Evolutionary conservation across 1,140 invertebrate species (phyloP), one percentile per base, ranked within the genome.

Genomic region (Cydia amplana): DNA sequence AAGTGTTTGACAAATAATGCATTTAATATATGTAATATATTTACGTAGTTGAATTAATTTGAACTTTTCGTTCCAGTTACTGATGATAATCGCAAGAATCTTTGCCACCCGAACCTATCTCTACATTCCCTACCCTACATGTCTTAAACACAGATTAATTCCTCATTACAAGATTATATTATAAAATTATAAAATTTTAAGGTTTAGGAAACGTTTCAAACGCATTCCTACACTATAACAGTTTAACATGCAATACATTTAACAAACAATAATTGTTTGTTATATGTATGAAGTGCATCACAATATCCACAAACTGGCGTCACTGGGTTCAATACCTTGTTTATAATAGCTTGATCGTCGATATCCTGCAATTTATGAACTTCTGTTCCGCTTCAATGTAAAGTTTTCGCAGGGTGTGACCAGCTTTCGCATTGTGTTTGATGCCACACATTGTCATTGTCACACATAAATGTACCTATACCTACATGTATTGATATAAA

Each of bases 291-390:
- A 23, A 60, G 6, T 60, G 20, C 55, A 60, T 60, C 12, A n/a
- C 16, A 23, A n/a, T 60, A 23, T 60, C 49, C 16, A 51, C 55
- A 60, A 60, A 60, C 23, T 12, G 18, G 55, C 55, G 18, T 20
- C 70, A 18, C 32, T n/a, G 46, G 43, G 72, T 60, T 73, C 72
- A 76, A 67, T 46, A 63, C 40, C 60, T 67, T 32, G 9, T 40
- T n/a, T 28, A 75, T 46, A 75, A 75, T 60, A n/a, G 72, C 72
- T 40, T 73, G 72, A 76, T 76, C 72, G 72, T 43, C 72, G 72
- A 76, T 76, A 76, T 76, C 75, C 75, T 28, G 74, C 36, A 6
- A 75, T 40, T 75, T 49, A 75, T 67, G 10, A 12, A 75, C 18
- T 43, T 16, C 51, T 20, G 55, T 60, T 60, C 18, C 55, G 20